Base-by-base conservation (phyloP, 2,113 vertebrate species). In the Macrotus californicus region DNA sequence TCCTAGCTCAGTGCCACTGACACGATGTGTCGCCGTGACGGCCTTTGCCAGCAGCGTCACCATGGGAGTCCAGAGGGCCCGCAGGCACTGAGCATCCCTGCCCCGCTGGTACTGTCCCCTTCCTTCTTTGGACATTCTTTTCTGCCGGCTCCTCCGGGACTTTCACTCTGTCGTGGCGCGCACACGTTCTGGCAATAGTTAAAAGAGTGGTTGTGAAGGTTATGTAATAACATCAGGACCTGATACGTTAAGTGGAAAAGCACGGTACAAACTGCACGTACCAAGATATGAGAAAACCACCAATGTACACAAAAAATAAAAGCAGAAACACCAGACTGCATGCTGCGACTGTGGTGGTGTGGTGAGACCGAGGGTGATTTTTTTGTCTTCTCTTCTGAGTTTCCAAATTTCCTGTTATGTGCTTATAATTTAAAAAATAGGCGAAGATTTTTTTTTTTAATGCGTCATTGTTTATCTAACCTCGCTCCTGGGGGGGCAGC, bases 11-110 rank as follows among this genome's bases (percentile, higher is more conserved):
- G 41, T 18, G 29, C 50, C 59, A 50, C 4, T 26, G n/a, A 43
- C 39, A 18, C 0, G 9, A 29, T 0, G 0, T 9, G 34, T 31
- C 79, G 24, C 61, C 1, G 0, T 22, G 22, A 56, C 6, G 48
- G 64, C 18, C 61, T 83, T 24, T 22, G 19, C 41, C 5, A 59
- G 64, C 64, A 29, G 31, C 13, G 5, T 64, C 31, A 13, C 1
- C 1, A 3, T 4, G 48, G 4, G 21, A 29, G 18, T 15, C 21
- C 59, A 56, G 21, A 73, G 46, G 80, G 43, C 36, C 75, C 61
- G 0, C 0, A 3, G 54, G 59, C 87, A 54, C 21, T 18, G 6
- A 43, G 61, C 3, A 39, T 5, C 85, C 46, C 26, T 31, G 52
- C 50, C 50, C 69, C 13, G 18, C 18, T 7, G 22, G 43, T 41